Conservation (phyloP, 2,888 invertebrate species). For the Biston betularia region DNA sequence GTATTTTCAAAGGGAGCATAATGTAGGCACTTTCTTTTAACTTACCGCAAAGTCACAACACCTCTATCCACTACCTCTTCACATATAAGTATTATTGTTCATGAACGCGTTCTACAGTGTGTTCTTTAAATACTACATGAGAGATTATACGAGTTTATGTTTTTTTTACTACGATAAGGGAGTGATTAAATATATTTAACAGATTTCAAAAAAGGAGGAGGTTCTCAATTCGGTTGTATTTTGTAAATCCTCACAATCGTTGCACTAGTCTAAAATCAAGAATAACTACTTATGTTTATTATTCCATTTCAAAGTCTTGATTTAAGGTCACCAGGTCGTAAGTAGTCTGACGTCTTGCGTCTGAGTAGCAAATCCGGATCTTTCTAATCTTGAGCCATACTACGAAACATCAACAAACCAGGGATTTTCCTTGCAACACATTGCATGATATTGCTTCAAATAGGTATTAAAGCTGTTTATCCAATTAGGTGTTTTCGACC, state of each 20-base stretch:
- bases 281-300: no score
- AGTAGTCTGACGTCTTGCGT: no score
- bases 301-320: no score
- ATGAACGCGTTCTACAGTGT: not conserved
- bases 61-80: not conserved
- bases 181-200: no score
- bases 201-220: no score
- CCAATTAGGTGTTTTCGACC: constrained; percentile 15
- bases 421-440: not conserved
- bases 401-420: not conserved
- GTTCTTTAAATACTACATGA: not conserved
- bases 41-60: constrained; percentile 20
- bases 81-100: not conserved
- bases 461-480: constrained; percentile 10
- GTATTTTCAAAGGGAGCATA: constrained; percentile 33
- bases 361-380: constrained; percentile 1
- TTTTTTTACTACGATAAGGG: no score
- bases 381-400: not conserved
- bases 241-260: no score
- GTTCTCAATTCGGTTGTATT: no score
- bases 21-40: constrained; percentile 16
- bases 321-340: no score
- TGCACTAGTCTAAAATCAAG: no score
- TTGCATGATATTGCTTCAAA: constrained; percentile 10
- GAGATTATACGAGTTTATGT: not conserved